Evolutionary conservation across 2,888 invertebrate species (phyloP).

Genomic region (Apamea sordens): DNA sequence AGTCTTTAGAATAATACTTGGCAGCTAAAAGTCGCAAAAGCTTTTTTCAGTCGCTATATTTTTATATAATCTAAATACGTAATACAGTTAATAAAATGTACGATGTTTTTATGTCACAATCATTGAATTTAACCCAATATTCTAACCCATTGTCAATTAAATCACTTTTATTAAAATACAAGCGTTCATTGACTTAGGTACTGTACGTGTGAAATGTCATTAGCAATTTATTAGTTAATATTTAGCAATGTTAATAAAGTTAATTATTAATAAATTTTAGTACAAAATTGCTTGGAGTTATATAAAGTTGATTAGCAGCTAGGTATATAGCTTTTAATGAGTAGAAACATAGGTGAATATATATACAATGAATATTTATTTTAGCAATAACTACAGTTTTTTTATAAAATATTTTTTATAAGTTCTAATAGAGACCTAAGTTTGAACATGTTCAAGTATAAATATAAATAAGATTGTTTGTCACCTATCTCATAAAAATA

Average conservation of each 20-base stretch:
- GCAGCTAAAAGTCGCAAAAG: not conserved
- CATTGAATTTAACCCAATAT: too few species aligned
- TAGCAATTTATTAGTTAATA: slow-evolving; percentile 17
- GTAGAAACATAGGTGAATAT: too few species aligned
- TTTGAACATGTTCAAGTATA: too few species aligned
- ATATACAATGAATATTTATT: not conserved
- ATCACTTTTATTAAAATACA: not conserved
- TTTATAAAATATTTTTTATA: not conserved
- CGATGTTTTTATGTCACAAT: not conserved
- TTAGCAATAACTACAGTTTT: not conserved
- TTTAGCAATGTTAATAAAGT: slow-evolving; percentile 12
- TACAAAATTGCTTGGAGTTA: not conserved
- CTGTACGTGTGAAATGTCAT: not conserved
- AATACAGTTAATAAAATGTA: not conserved
- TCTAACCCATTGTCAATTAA: not conserved
- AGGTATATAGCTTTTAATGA: slow-evolving; percentile 7
- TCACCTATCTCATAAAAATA: not conserved
- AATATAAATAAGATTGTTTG: not conserved
- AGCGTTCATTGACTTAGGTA: not conserved
- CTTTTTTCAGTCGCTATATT: not conserved
- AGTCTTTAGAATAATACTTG: not conserved
- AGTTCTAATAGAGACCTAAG: not conserved
- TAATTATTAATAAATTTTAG: slow-evolving; percentile 9
- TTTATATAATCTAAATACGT: not conserved
- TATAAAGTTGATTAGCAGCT: not conserved